Evolutionary conservation across 2,797 vertebrate species (phyloP), one percentile per base, ranked within the genome.

Genomic region (Sorex maritimensis): DNA sequence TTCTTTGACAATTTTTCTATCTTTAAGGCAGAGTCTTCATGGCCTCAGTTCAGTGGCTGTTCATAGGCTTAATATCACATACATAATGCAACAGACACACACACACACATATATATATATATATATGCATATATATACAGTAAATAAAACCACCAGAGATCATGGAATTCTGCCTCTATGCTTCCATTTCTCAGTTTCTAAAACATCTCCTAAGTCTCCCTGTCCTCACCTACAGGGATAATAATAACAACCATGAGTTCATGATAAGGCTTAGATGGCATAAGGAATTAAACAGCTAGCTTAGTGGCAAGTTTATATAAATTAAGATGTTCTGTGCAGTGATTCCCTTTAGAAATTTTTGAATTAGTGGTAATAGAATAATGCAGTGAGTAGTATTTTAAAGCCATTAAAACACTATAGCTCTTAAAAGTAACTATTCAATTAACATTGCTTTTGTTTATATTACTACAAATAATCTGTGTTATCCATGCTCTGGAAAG

Each of bases 381-480:
- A 92, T 61, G 78, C 63, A 78, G 63, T 4, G 4, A 67, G 38
- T 83, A 30, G 30, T 34, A 69, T 88, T 87, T 44, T 79, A 41
- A 86, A 88, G 38, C 68, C 73, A 71, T 88, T 95, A 91, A 87
- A 93, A 85, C 67, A 77, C 72, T 77, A 68, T 10, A 41, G 83
- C 84, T 92, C 83, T 96, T 91, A 94, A 94, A 91, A 88, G 49
- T 95, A 94, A 85, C 95, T 92, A 81, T 93, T 93, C 88, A 87
- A 96, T 95, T 94, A 97, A 91, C 89, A 96, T 92, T 84, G 26
- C 91, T 95, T 94, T 91, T 93, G 92, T 82, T 95, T 88, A 41
- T 89, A 86, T 91, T 81, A 87, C 95, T 92, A 65, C 67, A 81
- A 68, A 92, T 90, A 87, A 80, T 87, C 73, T 87, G 55, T 44